phyloP scores from a whole-genome alignment of 1,140 invertebrate genomes.

The Ceratitis capitata region DNA sequence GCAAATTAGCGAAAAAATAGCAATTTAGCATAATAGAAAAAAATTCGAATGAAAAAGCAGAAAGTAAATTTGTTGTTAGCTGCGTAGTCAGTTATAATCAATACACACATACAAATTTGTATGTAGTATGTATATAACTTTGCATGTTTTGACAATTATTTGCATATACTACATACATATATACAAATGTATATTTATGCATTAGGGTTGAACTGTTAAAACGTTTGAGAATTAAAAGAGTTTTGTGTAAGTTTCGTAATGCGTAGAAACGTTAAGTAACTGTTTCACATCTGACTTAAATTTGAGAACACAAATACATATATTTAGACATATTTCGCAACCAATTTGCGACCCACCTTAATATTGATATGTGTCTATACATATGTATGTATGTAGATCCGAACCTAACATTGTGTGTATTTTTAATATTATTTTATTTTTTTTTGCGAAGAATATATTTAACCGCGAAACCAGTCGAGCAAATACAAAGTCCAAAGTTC shows the following conservation, averaged over 20 bases:
- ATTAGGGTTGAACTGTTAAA: background rate
- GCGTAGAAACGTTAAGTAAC: background rate
- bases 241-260: background rate
- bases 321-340: background rate
- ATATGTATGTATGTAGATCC: background rate
- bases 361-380: background rate
- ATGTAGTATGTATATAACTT: background rate
- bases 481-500: constrained; percentile 32
- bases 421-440: too few species aligned
- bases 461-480: background rate
- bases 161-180: too few species aligned
- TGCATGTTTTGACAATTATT: background rate
- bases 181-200: background rate
- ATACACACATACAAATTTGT: background rate
- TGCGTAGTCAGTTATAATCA: background rate
- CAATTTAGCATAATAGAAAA: background rate
- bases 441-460: constrained; percentile 12
- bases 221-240: background rate
- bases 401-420: too few species aligned
- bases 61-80: too few species aligned
- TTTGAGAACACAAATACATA: background rate
- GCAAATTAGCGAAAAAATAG: background rate
- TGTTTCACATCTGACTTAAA: background rate
- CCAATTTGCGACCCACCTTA: background rate
- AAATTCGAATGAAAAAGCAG: background rate